Percentiles rank a stretch among this genome's conserved stretches.
Evolutionary conservation across 2,113 vertebrate genomes (phyloP).

Genomic region (Aptenodytes forsteri): DNA sequence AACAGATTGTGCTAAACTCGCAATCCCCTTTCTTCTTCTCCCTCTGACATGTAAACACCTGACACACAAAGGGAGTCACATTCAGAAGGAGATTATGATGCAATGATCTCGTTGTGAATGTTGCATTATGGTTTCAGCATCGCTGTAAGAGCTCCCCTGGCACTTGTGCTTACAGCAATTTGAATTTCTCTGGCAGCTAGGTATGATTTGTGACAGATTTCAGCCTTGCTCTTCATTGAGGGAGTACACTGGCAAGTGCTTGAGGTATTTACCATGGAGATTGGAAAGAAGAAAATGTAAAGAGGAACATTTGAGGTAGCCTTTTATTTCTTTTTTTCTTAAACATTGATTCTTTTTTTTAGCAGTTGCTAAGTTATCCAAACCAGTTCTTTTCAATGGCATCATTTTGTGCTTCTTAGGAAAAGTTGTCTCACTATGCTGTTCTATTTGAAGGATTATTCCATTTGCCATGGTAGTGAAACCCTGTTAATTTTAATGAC

Average conservation of each 20-base stretch:
- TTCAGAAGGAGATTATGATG: slow-evolving; percentile 74
- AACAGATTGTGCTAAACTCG: slow-evolving; percentile 40
- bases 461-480: not conserved
- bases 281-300: not conserved
- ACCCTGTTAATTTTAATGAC: not conserved
- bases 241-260: slow-evolving; percentile 57
- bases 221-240: slow-evolving; percentile 68
- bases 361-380: not conserved
- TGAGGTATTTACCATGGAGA: slow-evolving; percentile 63
- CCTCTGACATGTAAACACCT: slow-evolving; percentile 56
- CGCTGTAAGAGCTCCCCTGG: slow-evolving; percentile 70
- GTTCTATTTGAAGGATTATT: not conserved
- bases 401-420: not conserved
- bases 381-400: not conserved
- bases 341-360: not conserved
- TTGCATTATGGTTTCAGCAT: slow-evolving; percentile 72
- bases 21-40: slow-evolving; percentile 33
- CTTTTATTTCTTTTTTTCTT: not conserved
- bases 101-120: slow-evolving; percentile 73
- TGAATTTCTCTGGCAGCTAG: slow-evolving; percentile 74
- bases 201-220: slow-evolving; percentile 78
- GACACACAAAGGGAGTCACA: slow-evolving; percentile 65
- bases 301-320: slow-evolving; percentile 4
- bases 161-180: slow-evolving; percentile 74
- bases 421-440: not conserved